A percentile compares a stretch with the other conserved stretches of the same genome.
Evolutionary conservation across 2,797 vertebrate genomes (phyloP).

Genomic region (Silurus lanzhouensis): DNA sequence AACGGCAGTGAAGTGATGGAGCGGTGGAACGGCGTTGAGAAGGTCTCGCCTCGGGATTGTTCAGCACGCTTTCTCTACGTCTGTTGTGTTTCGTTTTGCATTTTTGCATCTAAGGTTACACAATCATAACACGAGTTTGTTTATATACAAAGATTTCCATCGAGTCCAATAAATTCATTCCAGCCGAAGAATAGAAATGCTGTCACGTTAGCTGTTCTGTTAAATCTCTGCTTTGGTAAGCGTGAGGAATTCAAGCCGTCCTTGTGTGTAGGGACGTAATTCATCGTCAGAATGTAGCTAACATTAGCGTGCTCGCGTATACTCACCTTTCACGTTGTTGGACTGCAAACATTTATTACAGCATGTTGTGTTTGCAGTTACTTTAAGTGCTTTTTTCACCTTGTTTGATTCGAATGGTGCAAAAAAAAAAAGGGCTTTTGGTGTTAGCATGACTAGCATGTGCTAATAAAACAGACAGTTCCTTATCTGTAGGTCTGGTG

Average conservation of each 20-base stretch:
- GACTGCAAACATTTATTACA: neutral
- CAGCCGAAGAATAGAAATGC: neutral
- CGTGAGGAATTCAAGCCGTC: neutral
- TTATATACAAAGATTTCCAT: neutral
- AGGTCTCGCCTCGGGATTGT: neutral
- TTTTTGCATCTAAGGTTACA: neutral
- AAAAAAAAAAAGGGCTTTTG: neutral
- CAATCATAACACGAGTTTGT: no score
- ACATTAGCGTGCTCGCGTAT: neutral
- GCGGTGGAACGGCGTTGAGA: neutral
- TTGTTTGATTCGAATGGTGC: neutral
- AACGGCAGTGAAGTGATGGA: neutral
- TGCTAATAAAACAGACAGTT: neutral
- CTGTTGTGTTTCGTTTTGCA: neutral
- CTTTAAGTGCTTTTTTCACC: neutral
- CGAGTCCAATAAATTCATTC: neutral
- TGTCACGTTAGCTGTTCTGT: neutral
- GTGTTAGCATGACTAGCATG: neutral
- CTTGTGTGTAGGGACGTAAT: neutral
- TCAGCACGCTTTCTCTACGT: neutral
- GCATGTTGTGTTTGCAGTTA: neutral
- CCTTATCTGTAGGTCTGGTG: neutral
- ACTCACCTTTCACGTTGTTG: neutral
- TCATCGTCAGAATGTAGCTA: neutral
- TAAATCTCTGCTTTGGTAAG: neutral